Conservation (phyloP, 2,888 invertebrate species). For the Coenonympha arcania region DNA sequence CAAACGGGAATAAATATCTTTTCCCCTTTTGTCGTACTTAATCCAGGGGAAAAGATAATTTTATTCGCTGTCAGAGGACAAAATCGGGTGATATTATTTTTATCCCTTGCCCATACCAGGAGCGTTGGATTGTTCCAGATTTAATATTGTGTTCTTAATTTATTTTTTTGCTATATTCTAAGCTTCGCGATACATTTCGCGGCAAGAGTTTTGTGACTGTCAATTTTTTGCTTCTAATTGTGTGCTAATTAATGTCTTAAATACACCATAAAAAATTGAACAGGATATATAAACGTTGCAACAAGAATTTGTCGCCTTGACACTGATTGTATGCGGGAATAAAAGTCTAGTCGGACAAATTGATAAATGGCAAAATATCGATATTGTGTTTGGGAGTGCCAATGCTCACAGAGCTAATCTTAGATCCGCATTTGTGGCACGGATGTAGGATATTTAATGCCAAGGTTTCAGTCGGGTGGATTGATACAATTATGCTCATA, state of each 20-base stretch:
- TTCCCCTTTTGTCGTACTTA: too few relatives aligned
- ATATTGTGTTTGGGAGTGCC: conserved; percentile 1
- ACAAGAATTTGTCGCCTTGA: conserved; percentile 7
- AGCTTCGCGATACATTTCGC: too few relatives aligned
- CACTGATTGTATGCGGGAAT: conserved; percentile 3
- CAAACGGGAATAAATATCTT: too few relatives aligned
- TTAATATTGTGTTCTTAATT: too few relatives aligned
- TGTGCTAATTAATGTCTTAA: neutral
- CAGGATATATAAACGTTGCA: conserved; percentile 5
- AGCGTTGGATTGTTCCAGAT: too few relatives aligned
- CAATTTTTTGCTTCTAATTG: neutral
- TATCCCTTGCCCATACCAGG: too few relatives aligned
- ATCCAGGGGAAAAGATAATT: too few relatives aligned
- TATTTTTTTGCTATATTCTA: too few relatives aligned
- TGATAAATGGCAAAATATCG: conserved; percentile 10
- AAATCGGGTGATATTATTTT: too few relatives aligned
- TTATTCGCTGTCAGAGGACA: too few relatives aligned
- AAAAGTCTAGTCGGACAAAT: conserved; percentile 5
- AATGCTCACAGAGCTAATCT: conserved; percentile 5
- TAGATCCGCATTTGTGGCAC: conserved; percentile 13
- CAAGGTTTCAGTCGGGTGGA: conserved; percentile 9
- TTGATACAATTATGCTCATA: conserved; percentile 1
- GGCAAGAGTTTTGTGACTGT: neutral
- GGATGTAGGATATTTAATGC: conserved; percentile 14
- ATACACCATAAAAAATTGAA: neutral